Evolutionary conservation across 2,113 vertebrate species (phyloP).

Genomic region (Ammodytes marinus): DNA sequence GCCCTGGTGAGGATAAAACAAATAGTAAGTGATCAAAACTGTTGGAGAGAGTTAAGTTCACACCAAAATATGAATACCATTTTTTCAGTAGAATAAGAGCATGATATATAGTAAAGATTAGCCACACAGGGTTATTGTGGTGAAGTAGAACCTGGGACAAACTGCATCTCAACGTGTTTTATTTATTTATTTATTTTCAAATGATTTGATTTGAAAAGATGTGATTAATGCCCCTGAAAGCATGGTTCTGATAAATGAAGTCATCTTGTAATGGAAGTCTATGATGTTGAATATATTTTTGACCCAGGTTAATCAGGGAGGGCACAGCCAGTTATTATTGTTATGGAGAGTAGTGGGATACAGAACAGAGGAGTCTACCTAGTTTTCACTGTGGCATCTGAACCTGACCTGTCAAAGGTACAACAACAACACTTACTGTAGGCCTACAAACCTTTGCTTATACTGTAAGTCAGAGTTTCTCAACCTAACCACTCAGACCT

Average conservation of each 20-base stretch:
- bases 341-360: constrained; percentile 57
- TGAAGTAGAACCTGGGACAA: constrained; percentile 64
- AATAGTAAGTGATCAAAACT: constrained; percentile 24
- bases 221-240: background rate
- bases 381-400: constrained; percentile 78
- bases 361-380: constrained; percentile 78
- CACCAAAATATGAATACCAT: background rate
- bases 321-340: constrained; percentile 54
- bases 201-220: background rate
- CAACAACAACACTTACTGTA: constrained; percentile 76
- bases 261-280: background rate
- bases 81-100: constrained; percentile 19
- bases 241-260: background rate
- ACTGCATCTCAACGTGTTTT: constrained; percentile 30
- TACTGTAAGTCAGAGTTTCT: constrained; percentile 5
- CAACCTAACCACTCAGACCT: background rate
- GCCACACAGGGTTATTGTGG: constrained; percentile 57
- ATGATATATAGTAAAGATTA: constrained; percentile 18
- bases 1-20: constrained; percentile 69
- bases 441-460: constrained; percentile 20
- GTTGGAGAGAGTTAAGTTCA: constrained; percentile 19
- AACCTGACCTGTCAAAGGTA: constrained; percentile 83
- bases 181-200: background rate
- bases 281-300: constrained; percentile 46
- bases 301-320: constrained; percentile 59